A percentile compares a stretch with the other conserved stretches of the same genome.
Evolutionary conservation across 2,113 vertebrate genomes (phyloP).

Genomic region (Colistium nudipinnis): DNA sequence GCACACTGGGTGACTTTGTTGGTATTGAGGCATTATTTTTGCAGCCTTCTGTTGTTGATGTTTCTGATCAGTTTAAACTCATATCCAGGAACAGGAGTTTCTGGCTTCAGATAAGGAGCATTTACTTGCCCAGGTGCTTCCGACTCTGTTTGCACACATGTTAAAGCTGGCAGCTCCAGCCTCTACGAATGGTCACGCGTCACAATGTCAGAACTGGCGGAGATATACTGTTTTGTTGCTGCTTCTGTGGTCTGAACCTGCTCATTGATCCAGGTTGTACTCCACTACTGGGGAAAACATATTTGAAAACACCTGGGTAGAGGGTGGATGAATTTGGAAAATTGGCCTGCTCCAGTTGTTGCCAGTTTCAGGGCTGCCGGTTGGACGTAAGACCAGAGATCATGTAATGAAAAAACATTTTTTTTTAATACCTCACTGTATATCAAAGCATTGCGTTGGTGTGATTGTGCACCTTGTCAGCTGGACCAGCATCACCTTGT

Average conservation of each 20-base stretch:
- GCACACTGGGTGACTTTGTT: neutral
- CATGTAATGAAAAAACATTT: neutral
- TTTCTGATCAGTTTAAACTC: neutral
- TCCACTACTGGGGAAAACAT: neutral
- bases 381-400: constrained; percentile 10
- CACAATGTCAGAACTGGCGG: constrained; percentile 43
- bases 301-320: neutral
- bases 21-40: neutral
- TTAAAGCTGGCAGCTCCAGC: neutral
- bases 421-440: neutral
- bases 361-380: neutral
- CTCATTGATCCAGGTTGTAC: constrained; percentile 44
- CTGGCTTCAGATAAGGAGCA: neutral
- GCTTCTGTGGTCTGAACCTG: constrained; percentile 23
- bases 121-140: neutral
- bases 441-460: neutral
- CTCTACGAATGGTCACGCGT: constrained; percentile 31
- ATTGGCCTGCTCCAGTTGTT: neutral
- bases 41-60: neutral
- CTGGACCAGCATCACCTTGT: neutral
- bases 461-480: neutral
- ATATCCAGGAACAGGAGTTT: neutral
- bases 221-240: constrained; percentile 49
- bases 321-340: neutral
- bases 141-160: neutral